Conservation (phyloP, 2,797 vertebrate genomes). For the Sebastes taczanowskii region DNA sequence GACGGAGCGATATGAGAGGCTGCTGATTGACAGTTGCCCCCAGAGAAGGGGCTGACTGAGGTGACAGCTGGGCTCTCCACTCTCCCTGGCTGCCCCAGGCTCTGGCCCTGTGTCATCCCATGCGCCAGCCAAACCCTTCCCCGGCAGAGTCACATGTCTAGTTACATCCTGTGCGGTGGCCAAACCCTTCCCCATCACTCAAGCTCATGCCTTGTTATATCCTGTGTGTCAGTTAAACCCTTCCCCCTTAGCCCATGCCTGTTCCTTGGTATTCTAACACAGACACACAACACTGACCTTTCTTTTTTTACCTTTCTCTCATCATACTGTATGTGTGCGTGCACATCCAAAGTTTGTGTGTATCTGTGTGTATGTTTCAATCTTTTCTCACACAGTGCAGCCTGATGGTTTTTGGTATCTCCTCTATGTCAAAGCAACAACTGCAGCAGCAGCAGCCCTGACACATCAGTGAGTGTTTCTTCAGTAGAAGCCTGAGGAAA, state of each 20-base stretch:
- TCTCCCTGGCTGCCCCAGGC: slow-evolving; percentile 78
- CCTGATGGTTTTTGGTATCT: slow-evolving; percentile 65
- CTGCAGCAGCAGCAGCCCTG: slow-evolving; percentile 64
- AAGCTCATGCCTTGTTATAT: slow-evolving; percentile 71
- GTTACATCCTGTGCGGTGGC: slow-evolving; percentile 71
- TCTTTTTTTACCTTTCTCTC: slow-evolving; percentile 39
- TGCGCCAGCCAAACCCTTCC: slow-evolving; percentile 73
- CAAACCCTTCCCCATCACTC: slow-evolving; percentile 78
- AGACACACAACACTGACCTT: slow-evolving; percentile 56
- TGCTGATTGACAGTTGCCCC: slow-evolving; percentile 81
- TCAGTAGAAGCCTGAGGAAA: slow-evolving; percentile 79
- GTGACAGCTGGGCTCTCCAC: slow-evolving; percentile 81
- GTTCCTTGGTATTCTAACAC: slow-evolving; percentile 72
- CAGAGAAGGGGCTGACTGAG: slow-evolving; percentile 80
- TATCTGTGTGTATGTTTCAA: slow-evolving; percentile 15
- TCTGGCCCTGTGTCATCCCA: slow-evolving; percentile 79
- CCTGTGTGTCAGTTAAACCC: slow-evolving; percentile 71
- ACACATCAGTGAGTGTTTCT: slow-evolving; percentile 81
- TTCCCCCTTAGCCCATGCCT: slow-evolving; percentile 51
- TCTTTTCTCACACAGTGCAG: slow-evolving; percentile 37
- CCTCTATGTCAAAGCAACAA: slow-evolving; percentile 67
- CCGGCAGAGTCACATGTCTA: slow-evolving; percentile 69
- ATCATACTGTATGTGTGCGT: not conserved
- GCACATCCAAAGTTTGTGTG: slow-evolving; percentile 6
- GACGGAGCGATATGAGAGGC: slow-evolving; percentile 75